Conservation (phyloP, 1,140 invertebrate species). For the Drosophila busckii region DNA sequence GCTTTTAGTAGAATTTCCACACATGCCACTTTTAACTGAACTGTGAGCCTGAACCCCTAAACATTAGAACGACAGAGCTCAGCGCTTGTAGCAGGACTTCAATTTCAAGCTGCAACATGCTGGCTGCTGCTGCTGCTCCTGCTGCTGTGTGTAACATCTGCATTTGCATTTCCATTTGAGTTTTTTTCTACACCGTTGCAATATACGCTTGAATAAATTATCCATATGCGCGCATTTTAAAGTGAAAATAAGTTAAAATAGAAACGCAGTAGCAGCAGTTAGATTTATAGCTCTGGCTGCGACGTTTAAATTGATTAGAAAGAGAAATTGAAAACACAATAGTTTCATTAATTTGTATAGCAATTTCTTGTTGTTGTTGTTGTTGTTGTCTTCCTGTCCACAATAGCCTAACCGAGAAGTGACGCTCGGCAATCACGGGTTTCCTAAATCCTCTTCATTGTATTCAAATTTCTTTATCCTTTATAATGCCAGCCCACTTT, state of each 20-base stretch:
- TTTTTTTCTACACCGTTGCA: conserved; percentile 43
- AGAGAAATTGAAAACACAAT: conserved; percentile 32
- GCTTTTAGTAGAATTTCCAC: conserved; percentile 65
- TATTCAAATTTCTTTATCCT: conserved; percentile 69
- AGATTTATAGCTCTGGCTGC: background rate
- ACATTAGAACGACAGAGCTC: background rate
- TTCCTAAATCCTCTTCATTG: conserved; percentile 61
- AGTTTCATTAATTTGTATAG: conserved; percentile 60
- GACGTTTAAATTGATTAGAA: conserved; percentile 16
- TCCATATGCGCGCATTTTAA: conserved; percentile 51
- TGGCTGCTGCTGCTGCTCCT: conserved; percentile 9
- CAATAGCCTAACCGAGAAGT: conserved; percentile 32
- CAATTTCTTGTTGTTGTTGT: conserved; percentile 36
- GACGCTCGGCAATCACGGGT: conserved; percentile 58
- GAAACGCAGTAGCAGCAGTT: too few species aligned
- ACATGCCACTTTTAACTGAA: conserved; percentile 55
- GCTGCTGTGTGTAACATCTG: conserved; percentile 28
- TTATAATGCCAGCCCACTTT: conserved; percentile 62
- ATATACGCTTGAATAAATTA: conserved; percentile 68
- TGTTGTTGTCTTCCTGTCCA: conserved; percentile 32
- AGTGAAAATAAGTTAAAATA: too few species aligned
- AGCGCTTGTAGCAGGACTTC: background rate
- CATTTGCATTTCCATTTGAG: conserved; percentile 63
- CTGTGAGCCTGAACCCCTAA: conserved; percentile 47
- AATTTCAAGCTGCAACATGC: conserved; percentile 14